Evolutionary conservation across 2,113 vertebrate genomes (phyloP), one percentile per base, ranked within the genome.

Genomic region (Limnothrissa miodon): DNA sequence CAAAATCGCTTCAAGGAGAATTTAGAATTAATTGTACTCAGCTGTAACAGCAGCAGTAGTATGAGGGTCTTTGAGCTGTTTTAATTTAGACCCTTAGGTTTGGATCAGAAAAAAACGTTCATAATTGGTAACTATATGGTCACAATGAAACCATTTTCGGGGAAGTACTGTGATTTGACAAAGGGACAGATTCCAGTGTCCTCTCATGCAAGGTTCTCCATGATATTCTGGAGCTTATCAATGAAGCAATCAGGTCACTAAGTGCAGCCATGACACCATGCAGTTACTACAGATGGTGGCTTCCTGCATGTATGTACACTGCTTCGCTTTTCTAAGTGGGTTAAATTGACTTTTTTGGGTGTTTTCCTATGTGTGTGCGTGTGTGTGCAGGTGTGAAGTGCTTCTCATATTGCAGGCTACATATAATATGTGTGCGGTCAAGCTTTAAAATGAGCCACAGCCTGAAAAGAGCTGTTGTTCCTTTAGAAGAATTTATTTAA

Each of bases 261-360:
- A 33, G 33, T 74, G 83, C 45, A 86, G 51, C 45, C 80, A 51
- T 39, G 81, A 53, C 82, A 80, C 83, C 82, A 74, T 83, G 59
- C 83, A 45, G 83, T 83, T 78, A 51, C 82, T 79, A 86, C 87
- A 90, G 85, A 88, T 90, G 87, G 83, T 62, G 48, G 1, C 17
- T 53, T 19, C 48, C 17, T 21, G 48, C 19, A 21, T 53, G 13
- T 70, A 10, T 70, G 29, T 33, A 2, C 13, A 5, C 4, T n/a
- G n/a, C 1, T 59, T 1, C 25, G 59, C 19, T 1, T 53, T 19
- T 53, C 17, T 53, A 1, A 29, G n/a, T 59, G 56, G 23, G 56
- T 66, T 21, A n/a, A 10, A 10, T 66, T n/a, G 1, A 29, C 11
- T 8, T 42, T 42, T 2, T 42, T 29, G n/a, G 4, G 9, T 70